Conservation (phyloP, 2,113 vertebrate genomes). For the Pampusana beccarii region DNA sequence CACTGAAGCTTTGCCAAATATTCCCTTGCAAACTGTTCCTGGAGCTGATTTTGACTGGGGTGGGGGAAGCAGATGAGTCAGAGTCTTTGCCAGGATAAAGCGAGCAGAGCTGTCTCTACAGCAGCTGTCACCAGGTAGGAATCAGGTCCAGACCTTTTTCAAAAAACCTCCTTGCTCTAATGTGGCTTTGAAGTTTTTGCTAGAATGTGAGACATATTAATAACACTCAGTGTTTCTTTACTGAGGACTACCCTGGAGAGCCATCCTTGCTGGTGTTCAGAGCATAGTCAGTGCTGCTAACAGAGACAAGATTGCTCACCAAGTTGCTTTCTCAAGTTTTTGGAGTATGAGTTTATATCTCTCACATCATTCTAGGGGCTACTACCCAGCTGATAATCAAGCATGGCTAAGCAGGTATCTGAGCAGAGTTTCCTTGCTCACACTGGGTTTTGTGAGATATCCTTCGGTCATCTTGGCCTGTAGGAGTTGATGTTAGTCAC, state of each 20-base stretch:
- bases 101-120: background rate
- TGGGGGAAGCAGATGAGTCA: background rate
- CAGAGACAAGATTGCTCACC: background rate
- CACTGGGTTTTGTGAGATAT: background rate
- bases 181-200: background rate
- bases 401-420: background rate
- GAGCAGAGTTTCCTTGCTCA: background rate
- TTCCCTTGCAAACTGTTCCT: background rate
- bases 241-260: background rate
- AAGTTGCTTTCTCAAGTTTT: background rate
- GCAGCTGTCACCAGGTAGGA: background rate
- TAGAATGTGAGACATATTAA: background rate
- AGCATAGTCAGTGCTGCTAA: background rate
- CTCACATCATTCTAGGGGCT: background rate
- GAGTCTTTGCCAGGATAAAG: background rate
- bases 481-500: background rate
- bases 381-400: background rate
- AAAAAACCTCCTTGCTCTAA: background rate
- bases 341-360: accelerated
- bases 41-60: background rate
- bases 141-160: background rate
- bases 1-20: background rate
- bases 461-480: background rate
- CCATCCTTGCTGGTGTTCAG: background rate
- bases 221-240: background rate